Base-by-base conservation (phyloP, 2,113 vertebrate genomes). In the Heliornis fulica region DNA sequence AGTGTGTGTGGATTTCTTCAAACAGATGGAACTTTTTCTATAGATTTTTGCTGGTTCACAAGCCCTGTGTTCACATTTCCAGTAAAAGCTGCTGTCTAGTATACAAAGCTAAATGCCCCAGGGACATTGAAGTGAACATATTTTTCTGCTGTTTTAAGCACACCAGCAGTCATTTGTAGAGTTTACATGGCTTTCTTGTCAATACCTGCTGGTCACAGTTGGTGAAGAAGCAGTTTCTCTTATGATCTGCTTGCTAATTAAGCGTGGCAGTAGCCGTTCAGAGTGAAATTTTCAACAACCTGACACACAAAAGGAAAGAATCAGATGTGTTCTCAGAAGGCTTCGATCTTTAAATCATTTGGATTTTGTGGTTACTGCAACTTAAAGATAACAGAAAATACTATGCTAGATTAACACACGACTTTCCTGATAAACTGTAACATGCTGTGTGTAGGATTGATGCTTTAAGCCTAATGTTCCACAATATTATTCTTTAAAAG, bases 221-320 rank as follows among this genome's bases (percentile, higher is more conserved):
- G 97, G 97, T 97, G 97, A 98, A 98, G 97, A 97, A 97, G 91
- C 89, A 98, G 97, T 97, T 98, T 98, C 97, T 97, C 93, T 97
- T 97, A 97, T 95, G 81, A 93, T 85, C 61, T 72, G 22, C 45
- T 77, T 96, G 68, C 83, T 97, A 97, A 97, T 96, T 97, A 96
- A 94, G 64, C 76, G 68, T 40, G 69, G 74, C 80, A 87, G 50
- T 68, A 93, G 69, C 63, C 79, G 93, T 65, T 95, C 71, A 88
- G 48, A 74, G 64, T 34, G 53, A 89, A 86, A 81, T 79, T 96
- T 94, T 96, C 83, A 88, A 66, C 57, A 89, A 64, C 25, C 29
- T 83, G 75, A 89, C 60, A 50, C 28, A 90, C 20, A 60, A 86
- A 90, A 83, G 61, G 46, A 54, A 89, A 75, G 36, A 81, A 84